A percentile compares a stretch with the other conserved stretches of the same genome.
Evolutionary conservation across 2,113 vertebrate genomes (phyloP).

Genomic region (Eulemur rufifrons): DNA sequence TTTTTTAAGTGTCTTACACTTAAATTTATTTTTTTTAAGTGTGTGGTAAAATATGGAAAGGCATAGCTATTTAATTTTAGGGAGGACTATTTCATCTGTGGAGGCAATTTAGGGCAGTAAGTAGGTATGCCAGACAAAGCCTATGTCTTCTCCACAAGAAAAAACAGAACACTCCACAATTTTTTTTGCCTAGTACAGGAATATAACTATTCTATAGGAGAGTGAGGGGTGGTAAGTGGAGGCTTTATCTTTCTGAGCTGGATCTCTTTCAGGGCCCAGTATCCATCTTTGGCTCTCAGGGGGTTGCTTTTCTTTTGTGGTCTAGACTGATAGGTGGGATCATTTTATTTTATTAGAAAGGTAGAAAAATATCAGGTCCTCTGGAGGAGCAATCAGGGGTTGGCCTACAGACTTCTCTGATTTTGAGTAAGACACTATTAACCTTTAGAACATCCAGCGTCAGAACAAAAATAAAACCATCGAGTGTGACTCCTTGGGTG

Average conservation of each 20-base stretch:
- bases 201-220: background rate
- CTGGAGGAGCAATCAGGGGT: background rate
- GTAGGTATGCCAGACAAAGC: background rate
- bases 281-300: background rate
- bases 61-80: constrained; percentile 8
- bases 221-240: background rate
- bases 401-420: constrained; percentile 10
- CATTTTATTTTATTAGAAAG: background rate
- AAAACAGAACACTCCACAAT: background rate
- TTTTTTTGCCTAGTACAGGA: background rate
- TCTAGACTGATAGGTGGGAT: background rate
- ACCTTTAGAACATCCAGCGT: constrained; percentile 25
- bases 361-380: background rate
- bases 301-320: background rate
- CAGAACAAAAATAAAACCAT: constrained; percentile 40
- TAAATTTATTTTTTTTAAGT: constrained; percentile 26
- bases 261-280: background rate
- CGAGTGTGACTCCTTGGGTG: background rate
- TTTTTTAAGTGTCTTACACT: background rate
- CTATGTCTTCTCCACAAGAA: background rate
- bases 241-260: background rate
- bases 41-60: constrained; percentile 17
- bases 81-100: background rate
- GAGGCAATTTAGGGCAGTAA: background rate
- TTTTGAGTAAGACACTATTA: constrained; percentile 31